These are phyloP conservation scores for Mesocricetus auratus DNA, from an alignment of 2,113 vertebrate genomes.

Conservation along the genomic window DNA sequence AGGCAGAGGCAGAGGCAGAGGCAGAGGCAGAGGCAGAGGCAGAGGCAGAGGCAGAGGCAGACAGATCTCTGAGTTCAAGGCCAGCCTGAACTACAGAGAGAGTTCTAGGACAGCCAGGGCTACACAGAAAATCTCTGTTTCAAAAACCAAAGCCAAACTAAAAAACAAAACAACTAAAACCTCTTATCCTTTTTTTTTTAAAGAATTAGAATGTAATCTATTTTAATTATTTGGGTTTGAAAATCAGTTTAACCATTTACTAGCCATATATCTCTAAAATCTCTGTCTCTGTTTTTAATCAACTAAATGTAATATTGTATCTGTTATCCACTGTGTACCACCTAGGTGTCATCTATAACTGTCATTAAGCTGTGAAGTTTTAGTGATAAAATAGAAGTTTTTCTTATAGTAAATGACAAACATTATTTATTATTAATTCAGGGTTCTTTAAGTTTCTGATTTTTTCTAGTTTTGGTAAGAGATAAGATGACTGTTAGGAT, in stretches of 20 bases:
- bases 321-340: not conserved
- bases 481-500: not conserved
- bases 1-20: no score
- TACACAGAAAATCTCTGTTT: no score
- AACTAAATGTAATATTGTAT: not conserved
- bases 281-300: not conserved
- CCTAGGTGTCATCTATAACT: not conserved
- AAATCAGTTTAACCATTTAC: not conserved
- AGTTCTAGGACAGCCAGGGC: no score
- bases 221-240: not conserved
- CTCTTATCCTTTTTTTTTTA: not conserved
- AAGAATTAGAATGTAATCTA: not conserved
- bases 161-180: no score
- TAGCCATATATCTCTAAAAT: not conserved
- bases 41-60: no score
- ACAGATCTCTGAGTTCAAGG: no score
- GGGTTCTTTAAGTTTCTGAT: constrained; percentile 42
- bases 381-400: not conserved
- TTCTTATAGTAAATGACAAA: not conserved
- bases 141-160: no score
- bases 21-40: no score
- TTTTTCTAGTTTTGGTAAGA: not conserved
- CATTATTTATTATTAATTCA: not conserved
- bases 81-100: no score
- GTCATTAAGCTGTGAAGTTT: not conserved